A percentile compares a stretch with the other conserved stretches of the same genome.
These are phyloP conservation scores for Aplodontia rufa DNA, from an alignment of 2,113 vertebrate genomes.

Conservation along the genomic window DNA sequence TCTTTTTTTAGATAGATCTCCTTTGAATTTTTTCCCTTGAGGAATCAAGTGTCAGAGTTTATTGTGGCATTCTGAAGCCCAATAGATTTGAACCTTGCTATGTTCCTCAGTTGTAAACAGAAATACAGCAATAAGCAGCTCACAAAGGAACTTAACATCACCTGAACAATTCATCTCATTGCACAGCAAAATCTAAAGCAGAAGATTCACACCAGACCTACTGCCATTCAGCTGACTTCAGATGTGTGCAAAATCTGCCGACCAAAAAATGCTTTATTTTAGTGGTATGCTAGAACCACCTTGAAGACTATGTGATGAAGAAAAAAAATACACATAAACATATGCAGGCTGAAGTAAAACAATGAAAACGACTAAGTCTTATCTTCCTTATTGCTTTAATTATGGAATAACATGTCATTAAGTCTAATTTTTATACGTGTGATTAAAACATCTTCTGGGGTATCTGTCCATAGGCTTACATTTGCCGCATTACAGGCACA, in stretches of 20 bases:
- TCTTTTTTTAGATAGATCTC: background rate
- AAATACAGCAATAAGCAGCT: background rate
- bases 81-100: background rate
- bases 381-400: background rate
- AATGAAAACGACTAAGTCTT: background rate
- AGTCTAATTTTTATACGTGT: background rate
- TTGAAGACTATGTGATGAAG: background rate
- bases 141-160: background rate
- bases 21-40: background rate
- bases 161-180: background rate
- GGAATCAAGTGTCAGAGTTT: background rate
- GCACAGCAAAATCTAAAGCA: background rate
- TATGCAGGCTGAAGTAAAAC: background rate
- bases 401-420: background rate
- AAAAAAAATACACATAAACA: background rate
- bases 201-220: background rate
- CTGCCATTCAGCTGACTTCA: background rate
- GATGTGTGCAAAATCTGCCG: background rate
- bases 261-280: background rate
- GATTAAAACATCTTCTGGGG: background rate
- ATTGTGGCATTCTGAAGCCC: background rate
- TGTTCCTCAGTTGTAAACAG: background rate
- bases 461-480: fast-evolving
- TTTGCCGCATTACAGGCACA: background rate
- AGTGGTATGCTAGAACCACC: background rate